These are phyloP conservation scores for Phyllostomus hastatus DNA, from an alignment of 2,113 vertebrate species.

Conservation along the genomic window DNA sequence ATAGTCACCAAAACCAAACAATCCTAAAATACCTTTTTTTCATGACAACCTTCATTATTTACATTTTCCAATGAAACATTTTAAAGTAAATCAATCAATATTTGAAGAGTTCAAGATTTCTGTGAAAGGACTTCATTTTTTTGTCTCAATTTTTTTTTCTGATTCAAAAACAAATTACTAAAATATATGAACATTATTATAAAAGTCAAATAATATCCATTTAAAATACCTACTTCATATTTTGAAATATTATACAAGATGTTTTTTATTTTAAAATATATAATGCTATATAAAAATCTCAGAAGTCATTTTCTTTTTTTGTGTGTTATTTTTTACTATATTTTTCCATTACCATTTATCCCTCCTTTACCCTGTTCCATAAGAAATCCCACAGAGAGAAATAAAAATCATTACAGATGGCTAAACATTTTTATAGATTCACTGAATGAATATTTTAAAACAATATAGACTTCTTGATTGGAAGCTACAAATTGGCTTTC, in stretches of 20 bases:
- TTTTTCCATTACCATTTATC: too few relatives aligned
- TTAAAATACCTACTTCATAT: background rate
- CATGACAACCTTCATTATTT: background rate
- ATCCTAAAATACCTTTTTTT: background rate
- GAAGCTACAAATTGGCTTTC: background rate
- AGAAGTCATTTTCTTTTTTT: too few relatives aligned
- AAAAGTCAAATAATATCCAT: background rate
- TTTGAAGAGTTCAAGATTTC: background rate
- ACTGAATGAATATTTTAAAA: background rate
- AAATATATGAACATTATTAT: background rate
- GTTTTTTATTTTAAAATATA: background rate
- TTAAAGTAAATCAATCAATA: background rate
- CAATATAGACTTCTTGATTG: background rate
- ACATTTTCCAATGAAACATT: background rate
- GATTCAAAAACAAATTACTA: background rate
- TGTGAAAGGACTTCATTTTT: background rate
- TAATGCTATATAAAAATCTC: too few relatives aligned
- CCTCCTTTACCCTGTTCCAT: too few relatives aligned
- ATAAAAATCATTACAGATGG: background rate
- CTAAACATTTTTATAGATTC: background rate
- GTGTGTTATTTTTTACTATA: too few relatives aligned
- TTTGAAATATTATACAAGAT: background rate
- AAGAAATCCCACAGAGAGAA: background rate
- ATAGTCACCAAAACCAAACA: background rate
- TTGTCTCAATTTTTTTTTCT: background rate